Evolutionary conservation across 2,797 vertebrate species (phyloP).

Genomic region (Acestrorhynchus altus): DNA sequence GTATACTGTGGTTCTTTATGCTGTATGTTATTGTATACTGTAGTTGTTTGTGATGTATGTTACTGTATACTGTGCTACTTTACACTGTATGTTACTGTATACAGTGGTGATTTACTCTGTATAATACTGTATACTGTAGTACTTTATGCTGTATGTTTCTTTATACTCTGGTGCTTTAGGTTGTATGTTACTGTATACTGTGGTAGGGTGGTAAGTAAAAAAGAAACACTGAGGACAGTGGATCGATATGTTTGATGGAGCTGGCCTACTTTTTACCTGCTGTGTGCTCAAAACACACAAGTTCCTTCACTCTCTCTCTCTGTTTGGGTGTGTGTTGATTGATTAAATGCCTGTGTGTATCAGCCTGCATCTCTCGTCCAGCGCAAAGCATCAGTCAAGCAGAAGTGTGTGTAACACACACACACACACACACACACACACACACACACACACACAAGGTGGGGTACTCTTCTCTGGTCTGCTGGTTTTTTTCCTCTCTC

Average conservation of each 20-base stretch:
- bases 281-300: not conserved
- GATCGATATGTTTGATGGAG: constrained; percentile 21
- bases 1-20: too few relatives aligned
- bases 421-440: not conserved
- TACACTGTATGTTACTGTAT: too few relatives aligned
- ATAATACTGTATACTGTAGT: too few relatives aligned
- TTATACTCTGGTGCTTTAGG: too few relatives aligned
- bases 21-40: too few relatives aligned
- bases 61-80: too few relatives aligned
- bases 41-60: too few relatives aligned
- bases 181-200: too few relatives aligned
- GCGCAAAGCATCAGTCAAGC: not conserved
- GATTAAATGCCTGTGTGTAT: constrained; percentile 26
- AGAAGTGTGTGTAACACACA: not conserved
- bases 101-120: too few relatives aligned
- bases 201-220: constrained; percentile 14
- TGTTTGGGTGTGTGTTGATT: constrained; percentile 1
- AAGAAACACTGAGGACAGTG: constrained; percentile 2
- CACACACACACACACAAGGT: constrained; percentile 3
- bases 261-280: not conserved
- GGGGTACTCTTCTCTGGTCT: not conserved
- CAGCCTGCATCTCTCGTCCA: not conserved
- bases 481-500: not conserved
- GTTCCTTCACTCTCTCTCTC: not conserved
- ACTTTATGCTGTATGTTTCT: too few relatives aligned